A percentile compares a stretch with the other conserved stretches of the same genome.
phyloP scores from a whole-genome alignment of 1,140 invertebrate genomes.

The Listronotus bonariensis region DNA sequence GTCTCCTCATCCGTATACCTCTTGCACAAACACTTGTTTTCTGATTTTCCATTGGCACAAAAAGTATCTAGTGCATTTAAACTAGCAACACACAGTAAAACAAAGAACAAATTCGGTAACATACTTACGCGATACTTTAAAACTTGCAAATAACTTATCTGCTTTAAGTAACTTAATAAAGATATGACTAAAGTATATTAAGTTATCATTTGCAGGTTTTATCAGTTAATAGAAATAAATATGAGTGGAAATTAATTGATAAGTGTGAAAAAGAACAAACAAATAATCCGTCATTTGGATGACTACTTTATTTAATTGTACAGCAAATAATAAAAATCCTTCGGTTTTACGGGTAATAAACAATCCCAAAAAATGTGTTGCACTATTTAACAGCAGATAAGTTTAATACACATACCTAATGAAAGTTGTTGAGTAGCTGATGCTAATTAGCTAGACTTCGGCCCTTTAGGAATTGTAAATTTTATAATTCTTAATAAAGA shows the following conservation, averaged over 20 bases:
- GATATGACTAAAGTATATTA: slow-evolving; percentile 8
- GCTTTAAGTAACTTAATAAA: background rate
- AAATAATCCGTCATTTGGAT: background rate
- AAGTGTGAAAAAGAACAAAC: background rate
- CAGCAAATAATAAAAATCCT: no score
- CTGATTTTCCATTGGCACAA: slow-evolving; percentile 16
- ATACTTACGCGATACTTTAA: background rate
- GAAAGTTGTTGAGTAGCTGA: no score
- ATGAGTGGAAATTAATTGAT: background rate
- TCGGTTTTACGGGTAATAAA: no score
- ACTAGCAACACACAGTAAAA: background rate
- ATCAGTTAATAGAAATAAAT: slow-evolving; percentile 6
- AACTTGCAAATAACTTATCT: slow-evolving; percentile 8
- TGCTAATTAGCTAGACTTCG: no score
- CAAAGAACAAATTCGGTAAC: background rate
- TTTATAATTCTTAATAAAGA: no score
- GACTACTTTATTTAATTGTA: no score
- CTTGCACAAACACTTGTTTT: slow-evolving; percentile 29
- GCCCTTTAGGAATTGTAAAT: no score
- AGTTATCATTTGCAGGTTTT: background rate
- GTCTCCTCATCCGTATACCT: slow-evolving; percentile 18
- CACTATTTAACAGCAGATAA: no score
- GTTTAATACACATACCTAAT: no score
- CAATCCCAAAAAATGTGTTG: no score
- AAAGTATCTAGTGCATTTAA: background rate